Conservation (phyloP, 92 coral and sea anemone genomes). For the Galaxea fascicularis region DNA sequence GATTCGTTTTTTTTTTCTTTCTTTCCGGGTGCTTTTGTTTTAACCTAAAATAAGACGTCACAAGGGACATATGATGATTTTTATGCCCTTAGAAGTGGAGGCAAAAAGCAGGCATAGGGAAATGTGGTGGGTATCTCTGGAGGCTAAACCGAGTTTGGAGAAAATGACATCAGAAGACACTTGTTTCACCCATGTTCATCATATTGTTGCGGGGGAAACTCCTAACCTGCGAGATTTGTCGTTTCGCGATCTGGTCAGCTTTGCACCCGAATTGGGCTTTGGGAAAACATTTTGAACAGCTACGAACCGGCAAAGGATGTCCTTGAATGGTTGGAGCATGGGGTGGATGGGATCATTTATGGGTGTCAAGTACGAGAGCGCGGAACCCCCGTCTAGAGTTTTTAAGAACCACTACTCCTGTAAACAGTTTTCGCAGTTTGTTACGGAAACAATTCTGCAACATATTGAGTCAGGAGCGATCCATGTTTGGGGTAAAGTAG, state of each 20-base stretch:
- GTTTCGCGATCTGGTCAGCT: constrained; percentile 13
- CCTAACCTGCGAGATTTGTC: not conserved
- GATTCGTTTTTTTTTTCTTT: not conserved
- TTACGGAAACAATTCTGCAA: constrained; percentile 35
- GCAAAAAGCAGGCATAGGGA: not conserved
- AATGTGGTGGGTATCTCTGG: constrained; percentile 13
- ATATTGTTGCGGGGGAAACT: constrained; percentile 6
- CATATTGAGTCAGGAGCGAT: too few species aligned
- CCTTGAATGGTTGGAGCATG: constrained; percentile 33
- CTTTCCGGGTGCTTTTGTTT: not conserved
- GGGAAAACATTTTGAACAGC: constrained; percentile 9
- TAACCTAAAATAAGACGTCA: constrained; percentile 9
- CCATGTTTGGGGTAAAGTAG: constrained; percentile 50
- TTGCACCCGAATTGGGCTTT: not conserved
- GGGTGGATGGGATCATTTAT: constrained; percentile 45
- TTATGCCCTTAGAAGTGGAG: constrained; percentile 15
- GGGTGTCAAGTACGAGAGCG: constrained; percentile 36
- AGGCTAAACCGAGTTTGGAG: constrained; percentile 15
- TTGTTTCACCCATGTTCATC: not conserved
- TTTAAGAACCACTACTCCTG: constrained; percentile 58
- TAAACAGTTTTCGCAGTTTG: constrained; percentile 44
- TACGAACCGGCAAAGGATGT: constrained; percentile 10
- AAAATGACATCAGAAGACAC: not conserved
- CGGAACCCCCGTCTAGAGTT: constrained; percentile 38
- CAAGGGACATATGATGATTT: constrained; percentile 3